These are phyloP conservation scores for Drosophila sturtevanti DNA, from an alignment of 1,140 invertebrate species.

Conservation along the genomic window DNA sequence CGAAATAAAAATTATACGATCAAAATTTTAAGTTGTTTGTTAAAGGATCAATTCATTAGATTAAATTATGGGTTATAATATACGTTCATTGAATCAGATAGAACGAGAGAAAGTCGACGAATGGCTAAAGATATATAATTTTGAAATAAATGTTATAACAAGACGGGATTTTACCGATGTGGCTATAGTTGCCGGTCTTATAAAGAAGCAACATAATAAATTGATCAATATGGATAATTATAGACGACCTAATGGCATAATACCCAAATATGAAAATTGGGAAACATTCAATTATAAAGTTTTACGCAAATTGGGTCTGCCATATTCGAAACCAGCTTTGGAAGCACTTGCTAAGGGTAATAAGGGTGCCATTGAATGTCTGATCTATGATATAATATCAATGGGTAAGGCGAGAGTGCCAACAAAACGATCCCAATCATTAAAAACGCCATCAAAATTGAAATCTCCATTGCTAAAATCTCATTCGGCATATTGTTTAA, in stretches of 20 bases:
- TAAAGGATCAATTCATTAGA: too few relatives aligned
- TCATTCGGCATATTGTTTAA: not conserved
- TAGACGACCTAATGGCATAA: not conserved
- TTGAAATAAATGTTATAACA: not conserved
- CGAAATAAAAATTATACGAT: too few relatives aligned
- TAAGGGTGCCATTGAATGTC: not conserved
- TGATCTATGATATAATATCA: not conserved
- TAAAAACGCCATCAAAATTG: not conserved
- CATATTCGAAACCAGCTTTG: not conserved
- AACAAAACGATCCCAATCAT: not conserved
- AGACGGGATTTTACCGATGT: not conserved
- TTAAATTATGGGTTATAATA: not conserved
- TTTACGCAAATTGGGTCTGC: not conserved
- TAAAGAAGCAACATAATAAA: not conserved
- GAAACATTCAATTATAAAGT: not conserved
- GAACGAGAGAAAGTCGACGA: not conserved
- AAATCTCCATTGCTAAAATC: not conserved
- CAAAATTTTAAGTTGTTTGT: too few relatives aligned
- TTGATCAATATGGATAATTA: not conserved
- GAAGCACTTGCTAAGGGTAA: not conserved
- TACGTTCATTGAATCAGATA: not conserved
- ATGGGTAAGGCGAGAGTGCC: not conserved
- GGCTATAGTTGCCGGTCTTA: not conserved
- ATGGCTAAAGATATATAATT: not conserved
- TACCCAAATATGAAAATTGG: not conserved